Evolutionary conservation across 2,797 vertebrate genomes (phyloP), one percentile per base, ranked within the genome.

Genomic region (Natrix natrix): DNA sequence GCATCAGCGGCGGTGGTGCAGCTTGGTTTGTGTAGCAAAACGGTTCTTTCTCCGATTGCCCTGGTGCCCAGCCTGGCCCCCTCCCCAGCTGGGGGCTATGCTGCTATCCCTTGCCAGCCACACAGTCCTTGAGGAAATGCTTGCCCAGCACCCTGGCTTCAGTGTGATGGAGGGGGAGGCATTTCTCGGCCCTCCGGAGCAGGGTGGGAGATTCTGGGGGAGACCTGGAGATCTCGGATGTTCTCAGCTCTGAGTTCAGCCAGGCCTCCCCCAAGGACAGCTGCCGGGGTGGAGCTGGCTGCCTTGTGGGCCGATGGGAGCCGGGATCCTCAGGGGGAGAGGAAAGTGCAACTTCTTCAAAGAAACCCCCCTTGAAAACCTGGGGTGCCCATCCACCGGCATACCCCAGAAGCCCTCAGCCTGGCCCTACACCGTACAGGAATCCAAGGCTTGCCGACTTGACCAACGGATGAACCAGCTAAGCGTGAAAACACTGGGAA

Each of bases 281-380:
- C 32, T 20, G 69, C 32, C 26, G 24, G 32, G 26, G 88, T 88
- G 90, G 88, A 60, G 89, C 28, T 28, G 60, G 87, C 28, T 63
- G 52, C 78, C 83, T 24, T 6, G 6, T 7, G 61, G 83, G 20
- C 92, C 48, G 59, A 60, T 56, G 52, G 92, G 74, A 90, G 48
- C 37, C 0, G 57, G 90, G 90, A 86, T 89, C 87, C 59, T 93
- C 87, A 89, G 87, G 93, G 66, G 87, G 32, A 91, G 90, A 87
- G 69, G 90, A 89, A 93, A 93, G 93, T 93, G 93, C 93, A 93
- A 93, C 63, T 59, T 93, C 57, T 89, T 91, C 57, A 86, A 91
- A 91, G 92, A 95, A 95, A 95, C 55, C 93, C 94, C 95, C 97
- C 96, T 95, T 94, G 95, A 94, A 95, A 96, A 91, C 95, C 95